phyloP scores from a whole-genome alignment of 2,888 invertebrate species.

The Andrena dorsata region DNA sequence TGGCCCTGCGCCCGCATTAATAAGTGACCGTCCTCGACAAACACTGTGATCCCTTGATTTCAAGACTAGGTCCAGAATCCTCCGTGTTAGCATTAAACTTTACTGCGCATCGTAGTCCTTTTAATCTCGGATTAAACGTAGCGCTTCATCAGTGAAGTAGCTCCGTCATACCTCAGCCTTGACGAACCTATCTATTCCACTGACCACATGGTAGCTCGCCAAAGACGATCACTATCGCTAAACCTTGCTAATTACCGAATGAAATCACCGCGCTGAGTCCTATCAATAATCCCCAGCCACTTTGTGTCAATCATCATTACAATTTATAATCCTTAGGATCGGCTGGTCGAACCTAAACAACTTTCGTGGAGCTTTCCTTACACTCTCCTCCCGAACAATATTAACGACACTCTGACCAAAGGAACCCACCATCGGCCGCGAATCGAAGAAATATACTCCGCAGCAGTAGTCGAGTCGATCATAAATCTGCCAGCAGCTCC shows the following conservation, averaged over 20 bases:
- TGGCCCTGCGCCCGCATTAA: slow-evolving; percentile 83
- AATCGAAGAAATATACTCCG: slow-evolving; percentile 29
- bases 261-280: too few relatives aligned
- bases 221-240: background rate
- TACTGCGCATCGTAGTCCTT: slow-evolving; percentile 52
- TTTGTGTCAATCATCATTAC: too few relatives aligned
- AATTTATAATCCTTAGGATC: too few relatives aligned
- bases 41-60: slow-evolving; percentile 72
- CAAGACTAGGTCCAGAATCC: slow-evolving; percentile 61
- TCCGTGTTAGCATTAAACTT: slow-evolving; percentile 63
- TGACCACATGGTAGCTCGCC: slow-evolving; percentile 5
- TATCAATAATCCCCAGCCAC: too few relatives aligned
- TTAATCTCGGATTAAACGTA: slow-evolving; percentile 58
- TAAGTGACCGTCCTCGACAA: slow-evolving; percentile 80
- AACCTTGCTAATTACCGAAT: too few relatives aligned
- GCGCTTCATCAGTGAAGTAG: slow-evolving; percentile 50
- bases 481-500: slow-evolving; percentile 45
- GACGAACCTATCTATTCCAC: slow-evolving; percentile 9
- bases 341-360: too few relatives aligned
- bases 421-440: background rate
- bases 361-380: too few relatives aligned
- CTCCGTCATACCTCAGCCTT: slow-evolving; percentile 9
- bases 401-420: background rate
- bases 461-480: slow-evolving; percentile 23
- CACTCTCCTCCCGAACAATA: too few relatives aligned